phyloP scores from a whole-genome alignment of 2,113 vertebrate genomes.

The Tauraco erythrolophus region DNA sequence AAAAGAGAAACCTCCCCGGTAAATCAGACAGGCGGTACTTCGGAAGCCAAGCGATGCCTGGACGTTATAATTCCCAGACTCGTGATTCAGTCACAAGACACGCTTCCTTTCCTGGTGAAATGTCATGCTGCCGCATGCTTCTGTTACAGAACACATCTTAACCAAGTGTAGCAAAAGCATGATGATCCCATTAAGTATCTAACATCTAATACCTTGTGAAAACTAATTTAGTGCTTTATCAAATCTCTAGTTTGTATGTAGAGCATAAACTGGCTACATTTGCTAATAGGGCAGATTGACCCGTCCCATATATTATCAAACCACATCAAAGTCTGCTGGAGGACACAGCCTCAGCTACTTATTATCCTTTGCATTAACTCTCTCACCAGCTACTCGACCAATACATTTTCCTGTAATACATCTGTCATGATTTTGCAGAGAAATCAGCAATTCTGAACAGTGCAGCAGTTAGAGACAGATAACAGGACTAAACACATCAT shows the following conservation, averaged over 20 bases:
- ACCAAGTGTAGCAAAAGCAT: conserved; percentile 52
- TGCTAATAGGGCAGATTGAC: conserved; percentile 42
- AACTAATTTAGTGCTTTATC: conserved; percentile 63
- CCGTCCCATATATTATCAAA: conserved; percentile 9
- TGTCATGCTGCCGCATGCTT: conserved; percentile 15
- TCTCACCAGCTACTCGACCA: background rate
- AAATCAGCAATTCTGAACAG: conserved; percentile 23
- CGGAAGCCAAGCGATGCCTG: conserved; percentile 3
- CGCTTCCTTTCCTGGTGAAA: conserved; percentile 35
- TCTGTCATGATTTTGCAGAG: conserved; percentile 7
- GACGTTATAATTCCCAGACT: conserved; percentile 5
- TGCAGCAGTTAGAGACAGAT: background rate
- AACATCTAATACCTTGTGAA: conserved; percentile 40
- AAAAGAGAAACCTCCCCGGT: background rate
- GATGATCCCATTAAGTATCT: conserved; percentile 61
- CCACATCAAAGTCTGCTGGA: conserved; percentile 25
- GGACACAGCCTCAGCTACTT: conserved; percentile 13
- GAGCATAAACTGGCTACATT: conserved; percentile 51
- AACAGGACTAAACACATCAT: background rate
- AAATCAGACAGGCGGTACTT: background rate
- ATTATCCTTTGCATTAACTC: conserved; percentile 49
- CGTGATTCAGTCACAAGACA: conserved; percentile 50
- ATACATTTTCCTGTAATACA: conserved; percentile 14
- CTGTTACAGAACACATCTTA: conserved; percentile 23
- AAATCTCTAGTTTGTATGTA: conserved; percentile 74